Conservation (phyloP, 1,140 invertebrate genomes). For the Drosophila mayri region DNA sequence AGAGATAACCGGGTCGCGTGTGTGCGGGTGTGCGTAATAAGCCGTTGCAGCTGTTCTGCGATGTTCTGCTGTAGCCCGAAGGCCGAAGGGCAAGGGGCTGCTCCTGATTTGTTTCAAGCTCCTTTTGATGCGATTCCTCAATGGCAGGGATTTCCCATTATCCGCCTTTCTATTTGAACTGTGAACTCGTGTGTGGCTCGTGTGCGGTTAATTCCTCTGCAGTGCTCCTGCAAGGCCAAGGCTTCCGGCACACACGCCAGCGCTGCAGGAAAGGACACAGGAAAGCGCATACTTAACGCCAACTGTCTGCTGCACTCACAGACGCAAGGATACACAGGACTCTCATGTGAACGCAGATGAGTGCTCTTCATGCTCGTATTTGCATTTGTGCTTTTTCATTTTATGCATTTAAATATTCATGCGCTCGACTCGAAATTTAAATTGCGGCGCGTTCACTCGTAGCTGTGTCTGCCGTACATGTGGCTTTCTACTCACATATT, state of each 20-base stretch:
- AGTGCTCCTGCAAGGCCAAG: constrained; percentile 30
- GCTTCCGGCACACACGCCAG: not conserved
- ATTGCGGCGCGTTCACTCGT: constrained; percentile 40
- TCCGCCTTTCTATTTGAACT: constrained; percentile 9
- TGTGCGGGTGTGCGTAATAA: constrained; percentile 22
- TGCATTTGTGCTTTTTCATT: constrained; percentile 61
- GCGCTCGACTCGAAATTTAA: constrained; percentile 49
- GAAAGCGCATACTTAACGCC: constrained; percentile 42
- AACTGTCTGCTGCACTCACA: constrained; percentile 43
- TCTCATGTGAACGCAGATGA: constrained; percentile 32
- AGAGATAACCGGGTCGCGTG: constrained; percentile 24
- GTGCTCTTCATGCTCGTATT: constrained; percentile 37
- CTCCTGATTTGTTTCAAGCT: constrained; percentile 9
- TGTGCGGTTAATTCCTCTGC: constrained; percentile 26
- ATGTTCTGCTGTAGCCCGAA: not conserved
- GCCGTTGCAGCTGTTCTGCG: constrained; percentile 31
- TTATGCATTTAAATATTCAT: constrained; percentile 57
- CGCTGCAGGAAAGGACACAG: not conserved
- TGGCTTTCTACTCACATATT: not conserved
- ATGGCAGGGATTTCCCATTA: constrained; percentile 8
- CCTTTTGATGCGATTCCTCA: constrained; percentile 7
- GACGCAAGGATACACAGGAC: constrained; percentile 8
- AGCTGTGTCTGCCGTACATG: constrained; percentile 17
- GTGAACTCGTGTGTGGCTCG: constrained; percentile 8
- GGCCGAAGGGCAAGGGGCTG: not conserved